Percentiles rank a stretch among this genome's conserved stretches.
phyloP scores from a whole-genome alignment of 1,140 invertebrate species.

The Magallana angulata region DNA sequence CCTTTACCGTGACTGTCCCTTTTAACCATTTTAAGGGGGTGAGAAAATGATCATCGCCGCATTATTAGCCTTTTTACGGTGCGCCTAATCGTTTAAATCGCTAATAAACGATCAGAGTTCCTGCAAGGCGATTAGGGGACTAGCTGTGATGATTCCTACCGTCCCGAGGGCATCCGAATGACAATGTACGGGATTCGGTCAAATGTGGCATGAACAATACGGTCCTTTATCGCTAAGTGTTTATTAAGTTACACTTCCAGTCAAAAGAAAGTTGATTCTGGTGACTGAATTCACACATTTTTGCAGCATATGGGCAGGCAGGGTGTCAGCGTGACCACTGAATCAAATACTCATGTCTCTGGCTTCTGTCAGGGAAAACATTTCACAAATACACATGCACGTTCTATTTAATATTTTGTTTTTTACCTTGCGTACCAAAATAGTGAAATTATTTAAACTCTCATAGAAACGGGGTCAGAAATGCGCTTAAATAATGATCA shows the following conservation, averaged over 20 bases:
- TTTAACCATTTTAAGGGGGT: conserved; percentile 37
- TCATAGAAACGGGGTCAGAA: no score
- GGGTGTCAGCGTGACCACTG: conserved; percentile 19
- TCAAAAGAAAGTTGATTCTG: conserved; percentile 41
- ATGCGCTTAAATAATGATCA: no score
- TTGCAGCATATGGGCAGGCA: conserved; percentile 14
- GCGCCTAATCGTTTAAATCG: conserved; percentile 49
- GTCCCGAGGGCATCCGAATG: conserved; percentile 45
- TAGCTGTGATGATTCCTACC: conserved; percentile 49
- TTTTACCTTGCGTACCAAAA: no score
- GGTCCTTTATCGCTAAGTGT: not conserved
- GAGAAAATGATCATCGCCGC: conserved; percentile 55
- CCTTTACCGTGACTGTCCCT: not conserved
- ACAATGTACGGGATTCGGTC: conserved; percentile 20
- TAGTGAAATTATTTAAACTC: no score
- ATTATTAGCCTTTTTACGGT: conserved; percentile 53
- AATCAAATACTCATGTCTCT: not conserved
- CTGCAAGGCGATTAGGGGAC: conserved; percentile 29
- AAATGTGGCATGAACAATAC: conserved; percentile 35
- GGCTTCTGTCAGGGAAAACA: no score
- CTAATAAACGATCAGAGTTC: conserved; percentile 35
- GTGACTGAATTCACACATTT: conserved; percentile 39
- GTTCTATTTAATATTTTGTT: no score
- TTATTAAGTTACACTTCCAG: conserved; percentile 28
- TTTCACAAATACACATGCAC: no score